Base-by-base conservation (phyloP, 53 echinoderm and acorn worm species). In the Henricia sp. region DNA sequence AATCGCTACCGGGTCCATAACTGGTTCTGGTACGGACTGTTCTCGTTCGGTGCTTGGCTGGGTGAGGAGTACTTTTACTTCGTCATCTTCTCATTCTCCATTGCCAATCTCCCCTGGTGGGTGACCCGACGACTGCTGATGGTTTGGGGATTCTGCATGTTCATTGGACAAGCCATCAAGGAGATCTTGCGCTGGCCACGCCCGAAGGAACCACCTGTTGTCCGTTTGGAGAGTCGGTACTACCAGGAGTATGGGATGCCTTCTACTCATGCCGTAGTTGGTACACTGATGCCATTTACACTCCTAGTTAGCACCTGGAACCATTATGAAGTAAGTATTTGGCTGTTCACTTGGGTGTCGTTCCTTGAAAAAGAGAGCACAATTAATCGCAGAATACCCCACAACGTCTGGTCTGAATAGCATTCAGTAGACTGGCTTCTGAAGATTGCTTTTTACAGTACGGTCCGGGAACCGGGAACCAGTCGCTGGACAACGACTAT, bases 211-310 rank as follows among this genome's bases (percentile, higher is more conserved):
- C 95, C 95, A 9, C 95, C 95, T 2, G 95, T 89, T 20, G 91
- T 93, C 19, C 91, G 88, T 10, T 50, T 95, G 57, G 95, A 95
- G 67, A 82, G 82, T 27, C 90, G 93, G 16, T 95, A 95, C 74
- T 74, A 82, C 28, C 69, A 71, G 46, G 95, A 95, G 74, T 95
- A 95, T 32, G 95, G 95, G 17, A 95, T 95, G 95, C 95, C 93
- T 8, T 95, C 93, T 13, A 95, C 95, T 9, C 95, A 95, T 48
- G 93, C 95, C 0, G 93, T 95, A 86, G 92, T 95, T 28, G 93
- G 93, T 27, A 83, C 89, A 21, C 53, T 88, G 27, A 64, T 95
- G 16, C 95, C 95, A 1, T 93, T 95, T 68, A 93, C 93, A 14
- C 62, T 95, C 13, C 82, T 93, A 0, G 67, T 85, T 42, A 58